phyloP scores from a whole-genome alignment of 2,113 vertebrate genomes.

The Nothocercus julius region DNA sequence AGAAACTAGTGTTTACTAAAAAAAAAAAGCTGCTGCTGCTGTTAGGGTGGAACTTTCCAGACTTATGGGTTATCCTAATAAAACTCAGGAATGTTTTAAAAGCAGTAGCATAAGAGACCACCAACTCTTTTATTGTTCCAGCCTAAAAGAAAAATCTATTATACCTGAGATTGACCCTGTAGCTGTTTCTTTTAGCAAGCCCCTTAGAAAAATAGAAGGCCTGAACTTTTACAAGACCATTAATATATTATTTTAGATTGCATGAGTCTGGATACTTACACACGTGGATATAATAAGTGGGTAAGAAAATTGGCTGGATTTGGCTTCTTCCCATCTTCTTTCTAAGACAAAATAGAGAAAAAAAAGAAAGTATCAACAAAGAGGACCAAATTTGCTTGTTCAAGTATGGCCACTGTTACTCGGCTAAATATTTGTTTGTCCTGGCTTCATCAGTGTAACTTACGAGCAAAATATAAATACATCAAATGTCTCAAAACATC shows the following conservation, averaged over 20 bases:
- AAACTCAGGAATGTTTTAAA: conserved; percentile 79
- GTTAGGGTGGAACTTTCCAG: conserved; percentile 70
- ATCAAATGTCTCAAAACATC: neutral
- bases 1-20: conserved; percentile 73
- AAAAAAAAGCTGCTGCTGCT: conserved; percentile 72
- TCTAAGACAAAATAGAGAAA: neutral
- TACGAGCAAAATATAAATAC: neutral
- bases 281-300: neutral
- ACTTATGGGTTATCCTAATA: conserved; percentile 78
- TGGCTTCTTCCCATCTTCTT: neutral
- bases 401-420: neutral
- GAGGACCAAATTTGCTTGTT: neutral
- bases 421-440: neutral
- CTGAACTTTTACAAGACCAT: conserved; percentile 23
- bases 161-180: conserved; percentile 42
- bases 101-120: conserved; percentile 75
- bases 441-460: neutral
- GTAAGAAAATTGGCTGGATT: neutral
- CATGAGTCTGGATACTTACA: neutral
- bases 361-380: neutral
- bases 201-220: conserved; percentile 3
- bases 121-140: conserved; percentile 77
- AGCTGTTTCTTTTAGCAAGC: conserved; percentile 49
- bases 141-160: conserved; percentile 67
- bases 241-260: conserved; percentile 22